These are phyloP conservation scores for Parasteatoda lunata DNA, from an alignment of 2,888 invertebrate species.

Conservation along the genomic window DNA sequence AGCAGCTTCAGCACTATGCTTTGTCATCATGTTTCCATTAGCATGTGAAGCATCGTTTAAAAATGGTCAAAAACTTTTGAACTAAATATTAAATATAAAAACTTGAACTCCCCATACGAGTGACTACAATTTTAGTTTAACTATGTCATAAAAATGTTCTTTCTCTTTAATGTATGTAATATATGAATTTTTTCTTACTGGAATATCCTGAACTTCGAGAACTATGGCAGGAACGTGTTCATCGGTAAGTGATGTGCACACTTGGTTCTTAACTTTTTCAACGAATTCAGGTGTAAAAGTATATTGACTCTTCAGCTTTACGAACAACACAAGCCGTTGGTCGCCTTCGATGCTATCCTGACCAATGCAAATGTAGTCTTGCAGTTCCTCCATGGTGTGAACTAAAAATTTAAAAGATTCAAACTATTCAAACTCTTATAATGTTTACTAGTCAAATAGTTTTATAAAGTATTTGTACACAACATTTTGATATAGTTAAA, in stretches of 20 bases:
- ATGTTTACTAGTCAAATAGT: background rate
- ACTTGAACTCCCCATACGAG: too few species aligned
- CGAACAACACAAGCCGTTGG: constrained; percentile 49
- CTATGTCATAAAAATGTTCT: too few species aligned
- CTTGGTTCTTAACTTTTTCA: constrained; percentile 40
- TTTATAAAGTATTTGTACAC: background rate
- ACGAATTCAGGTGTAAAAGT: constrained; percentile 33
- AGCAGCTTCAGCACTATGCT: too few species aligned
- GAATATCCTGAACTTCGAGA: constrained; percentile 54
- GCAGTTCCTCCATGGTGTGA: constrained; percentile 57
- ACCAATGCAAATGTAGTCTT: constrained; percentile 58
- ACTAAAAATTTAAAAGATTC: constrained; percentile 11
- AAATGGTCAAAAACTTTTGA: too few species aligned
- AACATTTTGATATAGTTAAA: too few species aligned
- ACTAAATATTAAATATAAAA: too few species aligned
- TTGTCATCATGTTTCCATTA: too few species aligned
- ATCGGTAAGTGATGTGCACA: constrained; percentile 41
- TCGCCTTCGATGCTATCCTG: constrained; percentile 54
- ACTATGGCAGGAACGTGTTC: constrained; percentile 59
- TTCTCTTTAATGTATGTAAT: too few species aligned
- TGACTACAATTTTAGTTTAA: too few species aligned
- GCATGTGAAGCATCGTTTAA: too few species aligned
- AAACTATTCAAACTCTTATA: background rate
- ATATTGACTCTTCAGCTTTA: constrained; percentile 32
- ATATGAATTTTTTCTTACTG: constrained; percentile 15